Percentiles rank a stretch among this genome's conserved stretches.
These are phyloP conservation scores for Andrena bucephala DNA, from an alignment of 2,888 invertebrate genomes.

Conservation along the genomic window DNA sequence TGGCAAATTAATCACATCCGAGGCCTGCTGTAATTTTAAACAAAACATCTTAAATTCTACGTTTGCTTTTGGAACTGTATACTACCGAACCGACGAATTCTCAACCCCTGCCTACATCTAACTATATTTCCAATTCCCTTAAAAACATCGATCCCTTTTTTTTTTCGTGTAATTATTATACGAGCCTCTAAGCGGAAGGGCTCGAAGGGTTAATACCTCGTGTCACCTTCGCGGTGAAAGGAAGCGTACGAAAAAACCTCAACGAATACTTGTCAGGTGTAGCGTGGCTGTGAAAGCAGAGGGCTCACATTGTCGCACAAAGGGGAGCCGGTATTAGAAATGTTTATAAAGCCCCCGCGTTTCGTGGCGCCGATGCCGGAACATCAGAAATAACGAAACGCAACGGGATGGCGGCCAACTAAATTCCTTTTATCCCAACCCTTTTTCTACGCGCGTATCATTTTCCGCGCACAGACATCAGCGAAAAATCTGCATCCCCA, in stretches of 20 bases:
- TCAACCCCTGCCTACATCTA: too few species aligned
- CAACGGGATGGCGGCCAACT: conserved; percentile 39
- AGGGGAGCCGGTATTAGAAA: conserved; percentile 11
- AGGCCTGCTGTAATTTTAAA: too few species aligned
- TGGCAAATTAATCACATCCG: too few species aligned
- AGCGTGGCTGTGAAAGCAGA: background rate
- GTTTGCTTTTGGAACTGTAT: too few species aligned
- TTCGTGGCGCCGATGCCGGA: conserved; percentile 1
- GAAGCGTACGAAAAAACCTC: background rate
- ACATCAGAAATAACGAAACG: conserved; percentile 37
- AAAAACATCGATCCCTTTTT: too few species aligned
- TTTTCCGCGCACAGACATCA: conserved; percentile 41
- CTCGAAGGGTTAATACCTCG: background rate
- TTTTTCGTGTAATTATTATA: too few species aligned
- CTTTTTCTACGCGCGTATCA: conserved; percentile 23
- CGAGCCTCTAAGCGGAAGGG: too few species aligned
- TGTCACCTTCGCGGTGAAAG: background rate
- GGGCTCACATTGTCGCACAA: conserved; percentile 8
- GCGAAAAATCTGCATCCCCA: conserved; percentile 42
- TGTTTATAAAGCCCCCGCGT: conserved; percentile 22
- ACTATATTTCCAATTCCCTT: too few species aligned
- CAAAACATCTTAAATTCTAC: too few species aligned
- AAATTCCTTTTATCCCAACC: conserved; percentile 28
- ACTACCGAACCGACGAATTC: too few species aligned
- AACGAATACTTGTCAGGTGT: background rate